Conservation (phyloP, 1,140 invertebrate genomes). For the Aporrectodea caliginosa region DNA sequence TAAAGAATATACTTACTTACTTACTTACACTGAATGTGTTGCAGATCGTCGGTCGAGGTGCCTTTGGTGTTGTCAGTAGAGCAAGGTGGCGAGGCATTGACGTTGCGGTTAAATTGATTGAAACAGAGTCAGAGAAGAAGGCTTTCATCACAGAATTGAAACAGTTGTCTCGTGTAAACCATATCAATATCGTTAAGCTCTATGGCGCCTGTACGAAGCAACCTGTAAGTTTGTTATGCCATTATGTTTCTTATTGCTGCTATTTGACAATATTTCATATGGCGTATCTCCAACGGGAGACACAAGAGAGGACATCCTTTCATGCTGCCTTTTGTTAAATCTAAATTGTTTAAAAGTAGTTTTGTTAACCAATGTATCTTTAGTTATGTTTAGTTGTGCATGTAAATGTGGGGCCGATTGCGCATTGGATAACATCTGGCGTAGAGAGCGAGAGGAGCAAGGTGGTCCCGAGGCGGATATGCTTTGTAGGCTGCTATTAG, state of each 20-base stretch:
- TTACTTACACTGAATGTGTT: no score
- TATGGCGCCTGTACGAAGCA: constrained; percentile 74
- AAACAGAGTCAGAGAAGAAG: constrained; percentile 74
- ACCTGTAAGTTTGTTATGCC: constrained; percentile 41
- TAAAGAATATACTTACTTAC: neutral
- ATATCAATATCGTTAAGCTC: constrained; percentile 91
- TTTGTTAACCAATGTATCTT: no score
- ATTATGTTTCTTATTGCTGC: no score
- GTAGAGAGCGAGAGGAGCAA: no score
- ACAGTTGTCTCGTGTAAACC: constrained; percentile 82
- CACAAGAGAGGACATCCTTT: no score
- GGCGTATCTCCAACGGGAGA: neutral
- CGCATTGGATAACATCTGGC: no score
- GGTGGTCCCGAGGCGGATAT: no score
- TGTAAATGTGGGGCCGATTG: no score
- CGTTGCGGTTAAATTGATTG: constrained; percentile 90
- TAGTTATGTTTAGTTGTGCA: no score
- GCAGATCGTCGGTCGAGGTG: constrained; percentile 78
- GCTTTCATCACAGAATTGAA: constrained; percentile 54
- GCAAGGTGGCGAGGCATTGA: constrained; percentile 76
- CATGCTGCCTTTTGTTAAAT: no score
- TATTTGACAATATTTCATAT: constrained; percentile 21
- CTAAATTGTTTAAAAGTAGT: no score
- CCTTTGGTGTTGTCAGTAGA: constrained; percentile 84
- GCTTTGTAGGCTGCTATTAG: no score